phyloP scores from a whole-genome alignment of 2,888 invertebrate genomes.

The Stenodema calcarata region DNA sequence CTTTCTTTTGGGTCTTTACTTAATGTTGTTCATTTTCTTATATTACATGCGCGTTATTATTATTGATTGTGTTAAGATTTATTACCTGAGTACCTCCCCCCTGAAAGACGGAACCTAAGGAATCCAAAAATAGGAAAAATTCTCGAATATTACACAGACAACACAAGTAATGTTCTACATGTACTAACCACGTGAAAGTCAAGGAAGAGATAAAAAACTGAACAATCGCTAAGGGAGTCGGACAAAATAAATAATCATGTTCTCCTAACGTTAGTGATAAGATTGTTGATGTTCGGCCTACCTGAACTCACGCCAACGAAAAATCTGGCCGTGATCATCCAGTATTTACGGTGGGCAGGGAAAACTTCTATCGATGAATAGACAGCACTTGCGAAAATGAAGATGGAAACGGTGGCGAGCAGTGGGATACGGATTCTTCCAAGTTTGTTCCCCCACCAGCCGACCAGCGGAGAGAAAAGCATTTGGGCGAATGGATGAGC shows the following conservation, averaged over 20 bases:
- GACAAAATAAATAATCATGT: neutral
- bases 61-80: too few relatives aligned
- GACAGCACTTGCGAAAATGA: conserved; percentile 74
- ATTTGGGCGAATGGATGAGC: conserved; percentile 88
- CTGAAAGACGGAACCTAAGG: too few relatives aligned
- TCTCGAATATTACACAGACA: too few relatives aligned
- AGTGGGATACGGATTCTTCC: conserved; percentile 76
- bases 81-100: too few relatives aligned
- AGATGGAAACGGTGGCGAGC: conserved; percentile 72
- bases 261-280: neutral
- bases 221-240: neutral
- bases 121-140: too few relatives aligned
- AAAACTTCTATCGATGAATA: conserved; percentile 79
- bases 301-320: conserved; percentile 85
- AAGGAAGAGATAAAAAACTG: neutral
- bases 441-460: conserved; percentile 82
- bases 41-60: too few relatives aligned
- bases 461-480: conserved; percentile 82
- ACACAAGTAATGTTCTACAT: neutral
- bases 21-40: too few relatives aligned
- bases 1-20: too few relatives aligned
- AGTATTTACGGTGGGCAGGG: conserved; percentile 69
- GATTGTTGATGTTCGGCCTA: conserved; percentile 60
- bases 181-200: neutral
- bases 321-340: conserved; percentile 79